Base-by-base conservation (phyloP, 2,797 vertebrate genomes). In the Pterois miles region DNA sequence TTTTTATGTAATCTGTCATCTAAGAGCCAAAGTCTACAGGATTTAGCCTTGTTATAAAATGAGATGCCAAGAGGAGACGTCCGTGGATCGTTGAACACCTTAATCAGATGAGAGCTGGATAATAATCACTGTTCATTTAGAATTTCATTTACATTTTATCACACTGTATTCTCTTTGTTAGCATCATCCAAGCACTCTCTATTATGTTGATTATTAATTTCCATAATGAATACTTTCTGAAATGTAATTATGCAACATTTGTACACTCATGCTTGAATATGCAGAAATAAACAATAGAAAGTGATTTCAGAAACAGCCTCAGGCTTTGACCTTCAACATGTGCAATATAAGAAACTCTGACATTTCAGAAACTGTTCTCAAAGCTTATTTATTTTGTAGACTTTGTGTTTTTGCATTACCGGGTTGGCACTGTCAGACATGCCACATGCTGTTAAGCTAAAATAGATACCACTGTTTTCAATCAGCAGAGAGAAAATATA, bases 281-380 rank as follows among this genome's bases (percentile, higher is more conserved):
- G 2, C 18, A 36, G 20, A 78, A 80, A 65, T 34, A 29, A 72
- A 62, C 16, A 13, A 27, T 65, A 12, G 16, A 71, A 67, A 31
- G 2, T 20, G 36, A 48, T 22, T 54, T 52, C 6, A 25, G 36
- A 50, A 68, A 31, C 13, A 6, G 4, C 11, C 16, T 9, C 4
- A 73, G 16, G 53, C 14, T 10, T 50, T 9, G 18, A 31, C 52
- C 25, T 66, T 40, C 16, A 40, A 20, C 65, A 38, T 50, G 57
- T 50, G 14, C 13, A 59, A 10, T 52, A 4, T 23, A n/a, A 76
- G 10, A 48, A 69, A 43, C 11, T 13, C 23, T 4, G 25, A 71
- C 89, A 90, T 93, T 93, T 93, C 91, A 94, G 92, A 93, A 94
- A 93, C 53, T 85, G 63, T 90, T 93, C 80, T 67, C 25, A 65